Evolutionary conservation across 2,888 invertebrate species (phyloP).

Genomic region (Parasteatoda lunata): DNA sequence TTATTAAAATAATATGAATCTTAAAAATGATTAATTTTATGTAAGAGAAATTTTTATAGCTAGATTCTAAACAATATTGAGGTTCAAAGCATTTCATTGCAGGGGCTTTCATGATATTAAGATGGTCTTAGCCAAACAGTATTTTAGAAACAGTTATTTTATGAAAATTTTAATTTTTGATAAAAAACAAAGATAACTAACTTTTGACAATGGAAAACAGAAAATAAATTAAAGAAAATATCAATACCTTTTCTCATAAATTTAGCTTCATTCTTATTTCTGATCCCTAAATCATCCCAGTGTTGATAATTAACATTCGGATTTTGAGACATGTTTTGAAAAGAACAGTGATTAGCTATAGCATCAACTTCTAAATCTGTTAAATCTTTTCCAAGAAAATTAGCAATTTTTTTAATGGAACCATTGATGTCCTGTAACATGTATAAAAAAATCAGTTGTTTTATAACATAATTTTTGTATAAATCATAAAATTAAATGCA

Average conservation of each 20-base stretch:
- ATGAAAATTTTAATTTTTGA: too few relatives aligned
- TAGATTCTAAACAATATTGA: too few relatives aligned
- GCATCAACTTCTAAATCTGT: conserved; percentile 80
- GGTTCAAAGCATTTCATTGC: too few relatives aligned
- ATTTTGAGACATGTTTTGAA: conserved; percentile 87
- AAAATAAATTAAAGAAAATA: too few relatives aligned
- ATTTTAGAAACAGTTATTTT: too few relatives aligned
- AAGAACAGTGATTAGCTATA: conserved; percentile 85
- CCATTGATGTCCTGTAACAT: conserved; percentile 76
- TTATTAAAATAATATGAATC: too few relatives aligned
- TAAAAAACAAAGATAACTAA: too few relatives aligned
- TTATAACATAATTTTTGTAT: background rate
- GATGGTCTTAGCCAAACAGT: too few relatives aligned
- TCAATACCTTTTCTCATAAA: conserved; percentile 75
- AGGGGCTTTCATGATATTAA: too few relatives aligned
- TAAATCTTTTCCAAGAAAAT: conserved; percentile 78
- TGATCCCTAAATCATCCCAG: conserved; percentile 75
- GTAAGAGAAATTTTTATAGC: too few relatives aligned
- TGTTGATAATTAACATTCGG: conserved; percentile 81
- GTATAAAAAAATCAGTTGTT: background rate
- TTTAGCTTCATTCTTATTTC: conserved; percentile 73
- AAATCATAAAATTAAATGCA: background rate
- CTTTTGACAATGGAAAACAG: too few relatives aligned
- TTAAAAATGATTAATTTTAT: too few relatives aligned
- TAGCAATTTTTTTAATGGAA: conserved; percentile 76